Percentiles rank a stretch among this genome's conserved stretches.
Conservation (phyloP, 2,113 vertebrate species). For the Ptychochromis oligacanthus region DNA sequence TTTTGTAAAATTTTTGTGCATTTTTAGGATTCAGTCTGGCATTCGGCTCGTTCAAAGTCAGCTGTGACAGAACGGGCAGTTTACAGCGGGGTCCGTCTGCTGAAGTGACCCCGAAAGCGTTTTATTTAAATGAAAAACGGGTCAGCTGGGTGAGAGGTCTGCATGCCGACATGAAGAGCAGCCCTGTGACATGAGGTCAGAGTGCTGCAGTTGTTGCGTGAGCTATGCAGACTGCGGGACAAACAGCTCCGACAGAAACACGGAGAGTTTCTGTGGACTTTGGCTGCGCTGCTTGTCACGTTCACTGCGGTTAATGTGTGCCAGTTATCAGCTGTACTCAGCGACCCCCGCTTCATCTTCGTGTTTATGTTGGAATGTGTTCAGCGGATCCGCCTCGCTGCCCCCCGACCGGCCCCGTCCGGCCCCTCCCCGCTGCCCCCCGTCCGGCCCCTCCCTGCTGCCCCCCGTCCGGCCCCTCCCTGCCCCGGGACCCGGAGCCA, state of each 20-base stretch:
- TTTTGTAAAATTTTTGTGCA: background rate
- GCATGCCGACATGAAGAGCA: no score
- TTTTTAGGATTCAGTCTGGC: background rate
- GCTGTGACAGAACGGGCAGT: background rate
- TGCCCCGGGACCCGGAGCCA: no score
- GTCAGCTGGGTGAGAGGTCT: background rate
- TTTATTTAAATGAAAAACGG: background rate
- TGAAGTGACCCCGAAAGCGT: background rate
- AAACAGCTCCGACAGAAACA: background rate
- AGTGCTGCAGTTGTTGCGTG: background rate
- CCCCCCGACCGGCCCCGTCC: background rate
- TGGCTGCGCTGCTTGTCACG: background rate
- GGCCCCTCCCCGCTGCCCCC: background rate
- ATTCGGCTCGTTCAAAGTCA: background rate
- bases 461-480: no score
- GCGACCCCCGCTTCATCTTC: background rate
- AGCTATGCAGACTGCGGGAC: background rate
- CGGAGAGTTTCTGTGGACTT: rapidly evolving
- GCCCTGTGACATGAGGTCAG: background rate
- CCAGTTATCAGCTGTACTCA: background rate
- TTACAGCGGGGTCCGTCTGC: no score
- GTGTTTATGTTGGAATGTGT: background rate
- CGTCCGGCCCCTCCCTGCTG: background rate
- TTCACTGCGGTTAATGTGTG: background rate
- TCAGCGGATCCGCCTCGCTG: background rate